Base-by-base conservation (phyloP, 1,140 invertebrate species). In the Lerema accius region DNA sequence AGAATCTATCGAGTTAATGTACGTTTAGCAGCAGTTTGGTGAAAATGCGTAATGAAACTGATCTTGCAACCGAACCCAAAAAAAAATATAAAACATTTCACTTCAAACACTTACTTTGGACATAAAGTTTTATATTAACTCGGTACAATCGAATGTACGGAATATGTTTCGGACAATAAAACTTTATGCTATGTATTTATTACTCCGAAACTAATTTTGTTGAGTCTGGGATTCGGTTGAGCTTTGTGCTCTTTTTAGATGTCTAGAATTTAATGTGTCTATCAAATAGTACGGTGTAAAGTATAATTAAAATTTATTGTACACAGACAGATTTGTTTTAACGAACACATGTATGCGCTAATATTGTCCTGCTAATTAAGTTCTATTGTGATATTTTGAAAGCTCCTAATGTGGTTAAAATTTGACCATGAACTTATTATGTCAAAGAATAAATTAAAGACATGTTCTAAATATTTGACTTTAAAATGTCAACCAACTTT, bases 111-210 rank as follows among this genome's bases (percentile, higher is more conserved):
- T 45, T 45, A 4, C 19, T 5, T 46, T 13, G 45, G 19, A 48
- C 16, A 48, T 26, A 48, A 48, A 28, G 16, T 26, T 48, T 13
- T 13, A 26, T 13, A 23, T 13, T 45, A 48, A 48, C 45, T 28
- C 19, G 9, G 16, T 9, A 28, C 19, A 26, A 48, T 48, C n/a
- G 1, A 13, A 48, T 19, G 17, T 45, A 45, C 17, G 4, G 23
- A 5, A 48, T 28, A 48, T 48, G 19, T 48, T 48, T 26, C 45
- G 45, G 19, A 26, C 4, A 13, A 48, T 48, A 26, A 48, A 48
- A 48, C n/a, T 48, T 48, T 48, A 48, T 48, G n/a, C 15, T 0
- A 46, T 46, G n/a, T 46, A 32, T 32, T 32, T 32, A 32, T 23
- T 32, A 32, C 28, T 9, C 28, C 7, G 28, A 32, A 32, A 32